Percentiles rank a stretch among this genome's conserved stretches.
phyloP scores from a whole-genome alignment of 2,113 vertebrate species.

The Rostratula benghalensis region DNA sequence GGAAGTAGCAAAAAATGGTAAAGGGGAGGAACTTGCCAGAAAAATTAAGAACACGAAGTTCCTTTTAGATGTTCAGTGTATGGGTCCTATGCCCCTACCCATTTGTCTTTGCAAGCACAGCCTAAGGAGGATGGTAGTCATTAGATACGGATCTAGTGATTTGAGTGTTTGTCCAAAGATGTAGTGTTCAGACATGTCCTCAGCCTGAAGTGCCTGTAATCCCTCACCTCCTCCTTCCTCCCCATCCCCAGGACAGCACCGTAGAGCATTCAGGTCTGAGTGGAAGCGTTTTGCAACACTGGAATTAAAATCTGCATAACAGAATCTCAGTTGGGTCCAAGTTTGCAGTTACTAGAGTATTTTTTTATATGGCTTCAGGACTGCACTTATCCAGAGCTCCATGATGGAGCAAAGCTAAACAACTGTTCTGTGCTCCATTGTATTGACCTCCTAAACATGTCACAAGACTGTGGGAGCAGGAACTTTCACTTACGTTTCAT shows the following conservation, averaged over 20 bases:
- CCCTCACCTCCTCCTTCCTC: neutral
- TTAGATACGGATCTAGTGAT: neutral
- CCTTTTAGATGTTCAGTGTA: neutral
- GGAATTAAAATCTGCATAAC: slow-evolving; percentile 16
- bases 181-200: neutral
- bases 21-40: neutral
- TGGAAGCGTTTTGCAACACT: neutral
- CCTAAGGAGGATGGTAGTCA: neutral
- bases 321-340: neutral
- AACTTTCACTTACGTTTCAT: slow-evolving; percentile 12
- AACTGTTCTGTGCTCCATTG: neutral
- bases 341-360: slow-evolving; percentile 14
- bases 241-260: fast-evolving
- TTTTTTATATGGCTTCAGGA: slow-evolving; percentile 3
- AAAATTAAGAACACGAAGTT: neutral
- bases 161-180: neutral
- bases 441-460: neutral
- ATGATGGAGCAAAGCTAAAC: no score
- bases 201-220: neutral
- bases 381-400: no score
- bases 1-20: neutral
- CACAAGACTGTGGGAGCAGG: neutral
- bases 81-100: fast-evolving
- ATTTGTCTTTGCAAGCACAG: neutral
- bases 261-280: fast-evolving